Evolutionary conservation across 1,140 invertebrate genomes (phyloP).

Genomic region (Drosophila equinoxialis): DNA sequence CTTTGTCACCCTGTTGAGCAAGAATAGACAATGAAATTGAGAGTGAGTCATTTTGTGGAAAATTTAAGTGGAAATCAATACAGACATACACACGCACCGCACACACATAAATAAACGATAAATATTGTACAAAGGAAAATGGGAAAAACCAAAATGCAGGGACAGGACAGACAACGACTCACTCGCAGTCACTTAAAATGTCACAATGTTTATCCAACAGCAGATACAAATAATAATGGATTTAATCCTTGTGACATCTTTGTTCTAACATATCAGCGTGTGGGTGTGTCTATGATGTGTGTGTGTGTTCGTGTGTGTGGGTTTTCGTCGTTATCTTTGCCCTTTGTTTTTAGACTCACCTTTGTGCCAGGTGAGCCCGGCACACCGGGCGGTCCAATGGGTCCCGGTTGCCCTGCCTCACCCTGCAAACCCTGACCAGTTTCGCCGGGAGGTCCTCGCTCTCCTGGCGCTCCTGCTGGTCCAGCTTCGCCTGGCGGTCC

Average conservation of each 20-base stretch:
- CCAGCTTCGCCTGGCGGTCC: constrained; percentile 92
- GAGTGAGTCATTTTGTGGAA: constrained; percentile 59
- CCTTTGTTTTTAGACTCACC: constrained; percentile 84
- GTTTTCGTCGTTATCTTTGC: constrained; percentile 16
- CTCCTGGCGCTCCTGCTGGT: constrained; percentile 91
- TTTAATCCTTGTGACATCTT: constrained; percentile 77
- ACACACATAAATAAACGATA: constrained; percentile 78
- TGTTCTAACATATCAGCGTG: constrained; percentile 27
- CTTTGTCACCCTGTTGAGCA: constrained; percentile 90
- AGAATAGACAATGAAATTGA: constrained; percentile 17
- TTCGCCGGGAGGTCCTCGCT: constrained; percentile 86
- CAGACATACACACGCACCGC: constrained; percentile 30
- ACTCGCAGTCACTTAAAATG: constrained; percentile 70
- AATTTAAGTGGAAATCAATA: constrained; percentile 64
- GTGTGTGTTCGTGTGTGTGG: constrained; percentile 2
- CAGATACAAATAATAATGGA: constrained; percentile 79
- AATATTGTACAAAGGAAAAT: constrained; percentile 71
- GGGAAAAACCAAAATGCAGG: constrained; percentile 56
- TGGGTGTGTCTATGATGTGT: background rate
- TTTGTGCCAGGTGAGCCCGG: constrained; percentile 89
- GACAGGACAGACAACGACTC: constrained; percentile 48
- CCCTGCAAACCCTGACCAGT: constrained; percentile 83
- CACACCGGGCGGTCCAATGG: constrained; percentile 88
- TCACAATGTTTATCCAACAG: constrained; percentile 73
- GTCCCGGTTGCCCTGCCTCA: constrained; percentile 86